Base-by-base conservation (phyloP, 2,113 vertebrate species). In the Atrichornis clamosus region DNA sequence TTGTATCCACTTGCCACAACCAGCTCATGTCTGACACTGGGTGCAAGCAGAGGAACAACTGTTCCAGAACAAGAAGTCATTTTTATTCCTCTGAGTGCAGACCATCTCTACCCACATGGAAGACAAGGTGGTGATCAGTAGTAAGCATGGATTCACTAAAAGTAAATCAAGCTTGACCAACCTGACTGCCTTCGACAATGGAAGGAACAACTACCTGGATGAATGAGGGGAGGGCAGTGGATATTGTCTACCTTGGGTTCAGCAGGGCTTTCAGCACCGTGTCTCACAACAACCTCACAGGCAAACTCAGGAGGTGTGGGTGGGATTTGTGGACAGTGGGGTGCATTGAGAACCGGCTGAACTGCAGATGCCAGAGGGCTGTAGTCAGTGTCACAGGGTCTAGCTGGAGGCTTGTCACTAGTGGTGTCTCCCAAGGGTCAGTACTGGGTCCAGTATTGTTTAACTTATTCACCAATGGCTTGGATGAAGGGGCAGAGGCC, bases 11-110 rank as follows among this genome's bases (percentile, higher is more conserved):
- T 32, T 69, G 49, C 46, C 62, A 27, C 35, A 65, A 19, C 41
- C 47, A 46, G 30, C 52, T 82, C 62, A 12, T 0, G 0, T 19
- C 46, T 72, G 62, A 35, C 37, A 49, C 42, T 0, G 3, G 20
- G 2, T 16, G 28, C 63, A 74, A 77, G 42, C 47, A 44, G 30
- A 47, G 23, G 46, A 44, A 62, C 11, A 35, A 41, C 37, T 70
- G 50, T 46, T 79, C 59, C 16, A 41, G 53, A 78, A 20, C 15
- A 65, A 15, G 14, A 16, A 7, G 28, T 28, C 3, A 0, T 23
- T 12, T 94, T 74, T 93, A 33, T 33, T 83, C 49, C 32, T 90
- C 10, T 32, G 30, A 41, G 19, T 4, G 15, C 13, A 52, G 52
- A 23, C 68, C 37, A 4, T 6, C 8, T 67, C 42, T 6, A 53